Evolutionary conservation across 1,140 invertebrate species (phyloP).

Genomic region (Lanistes nyassanus): DNA sequence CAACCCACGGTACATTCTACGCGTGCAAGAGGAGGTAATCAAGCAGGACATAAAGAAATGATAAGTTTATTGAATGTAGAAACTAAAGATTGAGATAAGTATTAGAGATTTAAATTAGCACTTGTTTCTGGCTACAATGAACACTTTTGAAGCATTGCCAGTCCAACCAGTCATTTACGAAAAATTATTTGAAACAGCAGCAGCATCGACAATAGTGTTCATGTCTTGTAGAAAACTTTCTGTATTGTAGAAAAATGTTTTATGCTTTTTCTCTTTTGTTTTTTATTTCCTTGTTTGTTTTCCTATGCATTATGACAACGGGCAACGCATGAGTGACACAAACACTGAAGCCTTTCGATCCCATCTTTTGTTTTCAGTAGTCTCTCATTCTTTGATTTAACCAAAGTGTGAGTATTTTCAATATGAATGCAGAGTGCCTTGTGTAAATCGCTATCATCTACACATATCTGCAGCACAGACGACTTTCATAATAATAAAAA

Average conservation of each 20-base stretch:
- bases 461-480: no score
- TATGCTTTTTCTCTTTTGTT: not conserved
- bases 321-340: no score
- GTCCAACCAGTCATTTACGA: no score
- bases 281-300: no score
- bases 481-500: not conserved
- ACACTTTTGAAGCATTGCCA: not conserved
- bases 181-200: not conserved
- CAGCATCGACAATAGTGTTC: not conserved
- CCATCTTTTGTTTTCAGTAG: no score
- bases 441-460: no score
- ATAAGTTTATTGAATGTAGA: not conserved
- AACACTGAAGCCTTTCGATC: no score
- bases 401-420: no score
- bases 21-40: slow-evolving; percentile 1
- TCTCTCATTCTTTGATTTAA: no score
- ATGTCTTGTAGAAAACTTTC: not conserved
- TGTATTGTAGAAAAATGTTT: not conserved
- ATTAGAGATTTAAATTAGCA: not conserved
- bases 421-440: no score
- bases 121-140: not conserved
- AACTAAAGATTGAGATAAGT: not conserved
- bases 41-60: not conserved
- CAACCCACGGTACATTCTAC: not conserved
- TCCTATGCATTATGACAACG: no score